These are phyloP conservation scores for Bombus haemorrhoidalis DNA, from an alignment of 1,140 invertebrate genomes.

Conservation along the genomic window DNA sequence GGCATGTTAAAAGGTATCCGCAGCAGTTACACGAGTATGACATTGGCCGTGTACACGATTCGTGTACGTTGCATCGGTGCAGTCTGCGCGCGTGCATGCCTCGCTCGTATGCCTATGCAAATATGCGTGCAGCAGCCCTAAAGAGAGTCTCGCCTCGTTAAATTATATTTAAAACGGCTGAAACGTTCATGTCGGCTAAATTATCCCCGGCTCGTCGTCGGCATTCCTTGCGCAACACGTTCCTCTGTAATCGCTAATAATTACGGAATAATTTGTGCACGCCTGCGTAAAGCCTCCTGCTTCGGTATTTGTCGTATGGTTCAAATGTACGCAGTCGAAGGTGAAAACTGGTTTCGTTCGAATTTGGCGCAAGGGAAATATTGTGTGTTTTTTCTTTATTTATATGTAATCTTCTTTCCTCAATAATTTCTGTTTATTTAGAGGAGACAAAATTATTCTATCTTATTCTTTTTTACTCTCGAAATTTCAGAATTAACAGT, in stretches of 20 bases:
- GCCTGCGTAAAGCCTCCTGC: not conserved
- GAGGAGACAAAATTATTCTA: no score
- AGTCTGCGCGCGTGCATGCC: not conserved
- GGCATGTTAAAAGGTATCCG: not conserved
- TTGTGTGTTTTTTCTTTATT: no score
- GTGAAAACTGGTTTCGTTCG: not conserved
- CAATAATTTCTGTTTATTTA: no score
- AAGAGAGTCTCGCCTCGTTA: slow-evolving; percentile 42
- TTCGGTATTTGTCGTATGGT: not conserved
- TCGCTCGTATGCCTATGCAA: slow-evolving; percentile 32
- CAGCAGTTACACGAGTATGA: slow-evolving; percentile 14
- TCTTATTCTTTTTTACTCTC: no score
- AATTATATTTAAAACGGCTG: slow-evolving; percentile 42
- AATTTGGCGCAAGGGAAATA: not conserved
- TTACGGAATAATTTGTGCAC: slow-evolving; percentile 28
- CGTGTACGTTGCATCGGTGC: not conserved
- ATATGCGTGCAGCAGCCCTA: slow-evolving; percentile 10
- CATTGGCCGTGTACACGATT: not conserved
- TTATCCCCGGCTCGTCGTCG: slow-evolving; percentile 21
- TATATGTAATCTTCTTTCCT: no score
- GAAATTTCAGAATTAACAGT: no score
- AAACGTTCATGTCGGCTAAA: slow-evolving; percentile 16
- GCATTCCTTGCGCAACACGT: not conserved
- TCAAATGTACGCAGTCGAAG: not conserved
- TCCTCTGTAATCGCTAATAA: slow-evolving; percentile 37